These are phyloP conservation scores for Armadillidium nasatum DNA, from an alignment of 1,140 invertebrate genomes.

Conservation along the genomic window DNA sequence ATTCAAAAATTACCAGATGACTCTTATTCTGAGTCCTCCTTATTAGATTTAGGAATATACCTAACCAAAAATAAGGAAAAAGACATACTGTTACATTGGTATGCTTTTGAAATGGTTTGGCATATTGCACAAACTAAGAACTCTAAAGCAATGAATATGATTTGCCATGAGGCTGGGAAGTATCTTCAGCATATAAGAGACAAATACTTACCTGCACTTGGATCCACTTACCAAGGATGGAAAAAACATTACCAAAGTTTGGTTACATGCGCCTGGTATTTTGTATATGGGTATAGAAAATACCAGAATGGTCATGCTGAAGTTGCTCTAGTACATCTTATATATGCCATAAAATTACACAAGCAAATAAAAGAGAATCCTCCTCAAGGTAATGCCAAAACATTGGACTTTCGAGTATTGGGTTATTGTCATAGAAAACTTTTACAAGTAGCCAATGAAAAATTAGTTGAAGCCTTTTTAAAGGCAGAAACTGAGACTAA, in stretches of 20 bases:
- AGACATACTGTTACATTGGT: background rate
- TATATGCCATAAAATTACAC: background rate
- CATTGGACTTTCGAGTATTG: background rate
- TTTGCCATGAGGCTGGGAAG: background rate
- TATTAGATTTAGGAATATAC: background rate
- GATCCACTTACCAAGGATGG: background rate
- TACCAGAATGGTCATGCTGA: background rate
- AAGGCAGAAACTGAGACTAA: background rate
- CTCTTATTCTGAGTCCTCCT: background rate
- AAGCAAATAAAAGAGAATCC: background rate
- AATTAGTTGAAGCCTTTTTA: background rate
- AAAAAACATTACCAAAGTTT: conserved; percentile 5
- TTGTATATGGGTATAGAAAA: background rate
- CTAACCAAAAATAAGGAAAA: background rate
- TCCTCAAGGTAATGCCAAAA: background rate
- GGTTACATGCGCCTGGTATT: background rate
- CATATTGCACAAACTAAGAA: background rate
- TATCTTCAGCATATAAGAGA: background rate
- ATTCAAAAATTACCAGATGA: background rate
- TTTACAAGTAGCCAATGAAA: conserved; percentile 1
- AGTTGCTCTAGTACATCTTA: background rate
- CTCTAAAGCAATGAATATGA: conserved; percentile 4
- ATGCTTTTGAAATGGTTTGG: conserved; percentile 2
- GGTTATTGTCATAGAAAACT: conserved; percentile 1
- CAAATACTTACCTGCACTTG: background rate